Base-by-base conservation (phyloP, 2,113 vertebrate genomes). In the Apistogramma diplotaenia region DNA sequence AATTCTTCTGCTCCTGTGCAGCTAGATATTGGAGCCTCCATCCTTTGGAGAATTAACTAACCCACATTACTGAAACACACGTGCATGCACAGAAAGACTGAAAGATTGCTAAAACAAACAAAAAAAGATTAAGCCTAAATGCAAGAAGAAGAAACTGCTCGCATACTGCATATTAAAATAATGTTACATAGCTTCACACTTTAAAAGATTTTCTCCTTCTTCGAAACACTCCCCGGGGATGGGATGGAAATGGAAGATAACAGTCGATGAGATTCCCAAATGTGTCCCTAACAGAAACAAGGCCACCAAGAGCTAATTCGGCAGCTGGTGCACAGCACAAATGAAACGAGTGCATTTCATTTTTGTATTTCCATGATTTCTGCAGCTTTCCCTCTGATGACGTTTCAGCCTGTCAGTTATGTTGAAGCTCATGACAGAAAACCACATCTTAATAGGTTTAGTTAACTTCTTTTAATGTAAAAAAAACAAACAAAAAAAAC, bases 81-180 rank as follows among this genome's bases (percentile, higher is more conserved):
- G 4, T 6, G 37, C 61, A 4, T 25, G 43, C 15, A 46, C 15
- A 16, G 15, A 46, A 43, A 46, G 15, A 16, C 4, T 40, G 37
- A 11, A 40, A 40, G 11, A 12, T 12, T 40, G 11, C 37, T 40
- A 11, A 13, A 40, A 40, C 2, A 40, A 12, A 40, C 5, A 40
- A 35, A 18, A 1, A 0, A 0, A 46, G 1, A 35, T 35, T 46
- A 1, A 65, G 37, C 21, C 21, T 15, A 27, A 67, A 46, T 46
- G 37, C 61, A 67, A 8, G 8, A 35, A 35, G 33, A 35, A 27
- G 46, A 27, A 16, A 27, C 23, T 67, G 37, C 21, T 46, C 3
- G n/a, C 18, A 51, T n/a, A 8, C 49, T 9, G 49, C 46, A 49
- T 35, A 25, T 43, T 25, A 65, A 65, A 65, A 13, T 65, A 43